Evolutionary conservation across 1,140 invertebrate genomes (phyloP), one percentile per base, ranked within the genome.

Genomic region (Pollicipes pollicipes): DNA sequence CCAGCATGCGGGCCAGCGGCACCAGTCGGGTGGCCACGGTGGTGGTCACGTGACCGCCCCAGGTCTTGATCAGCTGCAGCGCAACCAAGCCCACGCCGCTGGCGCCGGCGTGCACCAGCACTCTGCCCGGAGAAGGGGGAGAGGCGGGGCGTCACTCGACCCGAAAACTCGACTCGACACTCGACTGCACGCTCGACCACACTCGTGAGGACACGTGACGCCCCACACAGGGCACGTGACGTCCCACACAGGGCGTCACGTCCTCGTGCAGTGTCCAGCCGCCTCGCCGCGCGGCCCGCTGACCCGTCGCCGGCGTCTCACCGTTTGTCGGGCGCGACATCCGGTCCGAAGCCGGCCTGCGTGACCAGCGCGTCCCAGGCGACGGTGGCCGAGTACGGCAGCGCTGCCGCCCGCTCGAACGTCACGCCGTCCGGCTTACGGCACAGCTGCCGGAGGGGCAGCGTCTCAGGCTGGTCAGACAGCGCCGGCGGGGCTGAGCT

Each of bases 81-180:
- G 88, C 82, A 74, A 89, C 83, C 75, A 87, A 87, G 31, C 88
- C 88, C 30, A 88, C 82, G 27, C 88, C 85, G 30, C 86, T 88
- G 73, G 84, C 84, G 30, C 86, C 88, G 68, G 84, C 87, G 76
- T 85, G 84, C 70, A 91, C 79, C 24, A 91, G 80, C 71, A 90
- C 80, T 75, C 89, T 89, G 72, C 68, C 78, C n/a, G n/a, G 77
- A 74, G 74, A 76, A 74, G 35, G 6, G 17, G 35, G 6, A 17
- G 35, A 17, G 35, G 35, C 17, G 35, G 35, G 35, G 35, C 17
- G n/a, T n/a, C n/a, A n/a, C n/a, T n/a, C n/a, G n/a, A n/a, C n/a
- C n/a, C n/a, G n/a, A n/a, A n/a, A n/a, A n/a, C n/a, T n/a, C n/a
- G n/a, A n/a, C n/a, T n/a, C n/a, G n/a, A n/a, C n/a, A n/a, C n/a